A percentile compares a stretch with the other conserved stretches of the same genome.
phyloP scores from a whole-genome alignment of 2,888 invertebrate genomes.

The Cephus pulcher region DNA sequence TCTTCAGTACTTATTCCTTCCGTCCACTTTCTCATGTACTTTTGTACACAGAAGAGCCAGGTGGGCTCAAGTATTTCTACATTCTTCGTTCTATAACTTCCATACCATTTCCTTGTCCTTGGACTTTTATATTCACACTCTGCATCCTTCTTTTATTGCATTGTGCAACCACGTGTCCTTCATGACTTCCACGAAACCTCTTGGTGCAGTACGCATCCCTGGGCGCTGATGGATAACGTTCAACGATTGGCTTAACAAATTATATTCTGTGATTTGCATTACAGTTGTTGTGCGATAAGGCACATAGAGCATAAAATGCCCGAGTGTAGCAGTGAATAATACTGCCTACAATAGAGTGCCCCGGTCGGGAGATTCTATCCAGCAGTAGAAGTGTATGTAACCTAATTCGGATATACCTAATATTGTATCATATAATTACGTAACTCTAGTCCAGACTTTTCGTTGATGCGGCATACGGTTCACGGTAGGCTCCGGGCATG shows the following conservation, averaged over 20 bases:
- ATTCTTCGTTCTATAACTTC: not conserved
- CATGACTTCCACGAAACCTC: slow-evolving; percentile 13
- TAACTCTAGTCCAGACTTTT: slow-evolving; percentile 40
- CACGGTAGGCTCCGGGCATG: slow-evolving; percentile 37
- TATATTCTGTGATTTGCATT: slow-evolving; percentile 65
- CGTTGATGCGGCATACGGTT: slow-evolving; percentile 45
- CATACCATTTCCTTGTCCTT: not conserved
- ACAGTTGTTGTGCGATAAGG: slow-evolving; percentile 63
- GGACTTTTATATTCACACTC: not conserved
- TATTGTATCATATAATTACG: slow-evolving; percentile 49
- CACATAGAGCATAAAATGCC: slow-evolving; percentile 61
- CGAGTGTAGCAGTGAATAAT: slow-evolving; percentile 62
- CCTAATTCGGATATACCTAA: slow-evolving; percentile 64
- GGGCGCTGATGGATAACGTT: slow-evolving; percentile 50
- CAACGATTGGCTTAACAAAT: slow-evolving; percentile 61
- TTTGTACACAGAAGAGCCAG: not conserved
- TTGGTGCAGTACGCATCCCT: slow-evolving; percentile 27
- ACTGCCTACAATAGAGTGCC: slow-evolving; percentile 61
- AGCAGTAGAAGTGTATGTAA: slow-evolving; percentile 66
- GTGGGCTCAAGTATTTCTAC: not conserved
- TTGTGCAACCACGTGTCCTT: not conserved
- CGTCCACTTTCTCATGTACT: not conserved
- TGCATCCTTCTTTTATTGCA: not conserved
- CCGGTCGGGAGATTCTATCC: slow-evolving; percentile 64
- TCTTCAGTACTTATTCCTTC: not conserved